phyloP scores from a whole-genome alignment of 2,888 invertebrate genomes.

The Epirrhoe tristata region DNA sequence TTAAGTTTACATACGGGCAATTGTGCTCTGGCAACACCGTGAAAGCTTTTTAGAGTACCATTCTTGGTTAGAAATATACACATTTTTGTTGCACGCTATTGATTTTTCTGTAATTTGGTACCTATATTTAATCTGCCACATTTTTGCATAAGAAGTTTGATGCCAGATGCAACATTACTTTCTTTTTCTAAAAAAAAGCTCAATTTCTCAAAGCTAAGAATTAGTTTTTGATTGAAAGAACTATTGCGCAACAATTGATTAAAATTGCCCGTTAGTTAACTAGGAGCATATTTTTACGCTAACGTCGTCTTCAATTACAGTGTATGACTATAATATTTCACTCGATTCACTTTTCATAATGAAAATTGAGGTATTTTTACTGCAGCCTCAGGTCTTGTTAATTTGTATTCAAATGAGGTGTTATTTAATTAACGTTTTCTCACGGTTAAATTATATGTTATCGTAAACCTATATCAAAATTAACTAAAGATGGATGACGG shows the following conservation, averaged over 20 bases:
- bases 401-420: slow-evolving; percentile 41
- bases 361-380: slow-evolving; percentile 28
- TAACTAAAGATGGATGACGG: background rate
- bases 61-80: background rate
- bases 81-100: background rate
- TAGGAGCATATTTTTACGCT: slow-evolving; percentile 30
- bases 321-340: slow-evolving; percentile 21
- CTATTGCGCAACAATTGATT: background rate
- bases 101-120: background rate
- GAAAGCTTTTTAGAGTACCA: background rate
- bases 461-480: slow-evolving; percentile 14
- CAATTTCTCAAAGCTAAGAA: background rate
- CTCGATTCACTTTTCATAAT: slow-evolving; percentile 36
- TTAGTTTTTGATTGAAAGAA: background rate
- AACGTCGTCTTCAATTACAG: slow-evolving; percentile 25
- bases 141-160: too few relatives aligned
- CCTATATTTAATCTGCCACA: too few relatives aligned
- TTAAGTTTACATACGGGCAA: slow-evolving; percentile 4
- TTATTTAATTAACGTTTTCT: slow-evolving; percentile 35
- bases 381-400: slow-evolving; percentile 32
- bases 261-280: background rate
- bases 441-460: slow-evolving; percentile 17
- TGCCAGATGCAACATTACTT: too few relatives aligned
- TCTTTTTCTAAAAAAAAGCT: too few relatives aligned
- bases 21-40: background rate